Evolutionary conservation across 2,888 invertebrate genomes (phyloP).

Genomic region (Colletes collaris): DNA sequence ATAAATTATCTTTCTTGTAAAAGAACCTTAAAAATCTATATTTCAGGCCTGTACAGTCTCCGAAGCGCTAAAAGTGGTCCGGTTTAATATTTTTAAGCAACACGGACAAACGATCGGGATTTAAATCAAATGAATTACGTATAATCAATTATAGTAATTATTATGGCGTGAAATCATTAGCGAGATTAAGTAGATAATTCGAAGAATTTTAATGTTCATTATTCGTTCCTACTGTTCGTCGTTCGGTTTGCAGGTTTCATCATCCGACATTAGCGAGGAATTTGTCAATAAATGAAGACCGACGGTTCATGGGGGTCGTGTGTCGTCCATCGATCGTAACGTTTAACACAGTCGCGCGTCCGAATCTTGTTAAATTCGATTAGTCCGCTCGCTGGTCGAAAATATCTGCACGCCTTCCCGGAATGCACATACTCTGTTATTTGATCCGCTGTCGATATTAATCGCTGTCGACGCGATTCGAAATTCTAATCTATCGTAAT

Average conservation of each 20-base stretch:
- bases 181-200: neutral
- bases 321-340: neutral
- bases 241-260: neutral
- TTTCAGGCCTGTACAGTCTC: too few relatives aligned
- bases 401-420: neutral
- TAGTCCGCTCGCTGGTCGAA: too few relatives aligned
- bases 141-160: neutral
- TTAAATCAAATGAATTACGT: neutral
- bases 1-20: too few relatives aligned
- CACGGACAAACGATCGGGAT: neutral
- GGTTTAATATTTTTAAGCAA: neutral
- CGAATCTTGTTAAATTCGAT: neutral
- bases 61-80: too few relatives aligned
- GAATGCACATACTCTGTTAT: neutral
- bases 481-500: constrained; percentile 31
- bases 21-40: too few relatives aligned
- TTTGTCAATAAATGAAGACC: constrained; percentile 7
- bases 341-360: neutral
- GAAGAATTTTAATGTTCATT: neutral
- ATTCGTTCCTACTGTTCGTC: neutral
- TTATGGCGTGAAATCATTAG: neutral
- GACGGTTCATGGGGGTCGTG: too few relatives aligned
- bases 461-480: constrained; percentile 12
- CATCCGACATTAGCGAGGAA: neutral
- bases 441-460: constrained; percentile 16